Evolutionary conservation across 1,140 invertebrate species (phyloP).

Genomic region (Neodiprion virginianus): DNA sequence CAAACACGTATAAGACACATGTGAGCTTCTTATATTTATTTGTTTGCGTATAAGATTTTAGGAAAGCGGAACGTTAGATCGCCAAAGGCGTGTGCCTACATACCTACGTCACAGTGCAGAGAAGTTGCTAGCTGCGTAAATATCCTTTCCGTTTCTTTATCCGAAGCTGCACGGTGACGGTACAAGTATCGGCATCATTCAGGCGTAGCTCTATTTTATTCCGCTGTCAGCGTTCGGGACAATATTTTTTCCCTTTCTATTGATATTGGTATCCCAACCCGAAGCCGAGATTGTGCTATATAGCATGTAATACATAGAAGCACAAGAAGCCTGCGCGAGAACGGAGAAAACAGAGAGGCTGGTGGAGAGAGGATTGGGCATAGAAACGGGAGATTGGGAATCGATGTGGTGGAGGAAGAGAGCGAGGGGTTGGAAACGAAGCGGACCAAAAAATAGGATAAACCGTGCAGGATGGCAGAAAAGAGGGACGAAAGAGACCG

Average conservation of each 20-base stretch:
- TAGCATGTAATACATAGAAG: no score
- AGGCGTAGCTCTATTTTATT: background rate
- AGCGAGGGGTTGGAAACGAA: background rate
- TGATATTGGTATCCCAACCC: background rate
- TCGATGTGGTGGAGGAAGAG: background rate
- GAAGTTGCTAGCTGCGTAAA: background rate
- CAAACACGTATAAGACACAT: no score
- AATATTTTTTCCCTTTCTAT: background rate
- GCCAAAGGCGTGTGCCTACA: background rate
- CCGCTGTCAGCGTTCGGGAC: background rate
- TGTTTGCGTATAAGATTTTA: background rate
- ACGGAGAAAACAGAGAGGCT: background rate
- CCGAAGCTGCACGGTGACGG: background rate
- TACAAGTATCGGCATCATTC: background rate
- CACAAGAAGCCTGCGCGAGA: background rate
- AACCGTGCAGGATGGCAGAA: background rate
- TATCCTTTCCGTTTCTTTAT: background rate
- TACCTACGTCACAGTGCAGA: background rate
- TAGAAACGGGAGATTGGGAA: background rate
- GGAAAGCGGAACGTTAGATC: background rate
- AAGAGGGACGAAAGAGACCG: background rate
- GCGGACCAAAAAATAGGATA: background rate
- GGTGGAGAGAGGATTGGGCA: background rate
- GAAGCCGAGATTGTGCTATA: background rate
- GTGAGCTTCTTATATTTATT: background rate